These are phyloP conservation scores for Sebastes jordani DNA, from an alignment of 2,797 vertebrate genomes.

Conservation along the genomic window DNA sequence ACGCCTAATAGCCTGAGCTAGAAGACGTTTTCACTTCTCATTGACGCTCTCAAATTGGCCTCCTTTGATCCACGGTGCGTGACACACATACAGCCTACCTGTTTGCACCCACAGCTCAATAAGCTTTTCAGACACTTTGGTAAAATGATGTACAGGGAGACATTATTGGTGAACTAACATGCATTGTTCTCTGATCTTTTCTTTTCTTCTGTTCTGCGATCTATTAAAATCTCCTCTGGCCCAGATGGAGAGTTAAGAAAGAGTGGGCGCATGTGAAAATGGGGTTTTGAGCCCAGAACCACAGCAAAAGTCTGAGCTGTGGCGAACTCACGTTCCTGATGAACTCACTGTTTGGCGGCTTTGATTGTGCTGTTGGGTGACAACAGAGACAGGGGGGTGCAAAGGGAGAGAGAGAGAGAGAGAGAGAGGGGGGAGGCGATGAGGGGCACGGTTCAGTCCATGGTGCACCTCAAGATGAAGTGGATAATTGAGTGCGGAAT, in stretches of 20 bases:
- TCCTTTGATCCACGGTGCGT: conserved; percentile 67
- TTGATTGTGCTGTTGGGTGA: conserved; percentile 58
- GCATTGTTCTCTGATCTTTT: conserved; percentile 28
- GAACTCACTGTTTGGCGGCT: conserved; percentile 67
- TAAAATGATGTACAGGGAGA: conserved; percentile 40
- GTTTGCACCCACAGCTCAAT: conserved; percentile 50
- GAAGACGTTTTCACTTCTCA: conserved; percentile 68
- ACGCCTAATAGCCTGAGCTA: conserved; percentile 63
- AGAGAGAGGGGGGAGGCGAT: conserved; percentile 17
- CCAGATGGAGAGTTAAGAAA: conserved; percentile 40
- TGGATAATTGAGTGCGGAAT: conserved; percentile 86
- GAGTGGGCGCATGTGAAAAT: conserved; percentile 49
- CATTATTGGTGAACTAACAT: conserved; percentile 21
- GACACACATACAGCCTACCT: conserved; percentile 69
- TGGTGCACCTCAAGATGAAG: conserved; percentile 77
- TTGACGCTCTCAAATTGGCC: conserved; percentile 67
- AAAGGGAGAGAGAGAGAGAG: background rate
- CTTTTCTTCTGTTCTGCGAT: background rate
- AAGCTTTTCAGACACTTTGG: conserved; percentile 37
- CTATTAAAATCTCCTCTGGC: conserved; percentile 37
- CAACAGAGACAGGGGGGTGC: conserved; percentile 29
- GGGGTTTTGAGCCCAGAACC: conserved; percentile 43
- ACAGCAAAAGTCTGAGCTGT: conserved; percentile 25
- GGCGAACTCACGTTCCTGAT: conserved; percentile 61
- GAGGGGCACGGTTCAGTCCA: conserved; percentile 57